Evolutionary conservation across 2,113 vertebrate genomes (phyloP).

Genomic region (Ciconia stormi): DNA sequence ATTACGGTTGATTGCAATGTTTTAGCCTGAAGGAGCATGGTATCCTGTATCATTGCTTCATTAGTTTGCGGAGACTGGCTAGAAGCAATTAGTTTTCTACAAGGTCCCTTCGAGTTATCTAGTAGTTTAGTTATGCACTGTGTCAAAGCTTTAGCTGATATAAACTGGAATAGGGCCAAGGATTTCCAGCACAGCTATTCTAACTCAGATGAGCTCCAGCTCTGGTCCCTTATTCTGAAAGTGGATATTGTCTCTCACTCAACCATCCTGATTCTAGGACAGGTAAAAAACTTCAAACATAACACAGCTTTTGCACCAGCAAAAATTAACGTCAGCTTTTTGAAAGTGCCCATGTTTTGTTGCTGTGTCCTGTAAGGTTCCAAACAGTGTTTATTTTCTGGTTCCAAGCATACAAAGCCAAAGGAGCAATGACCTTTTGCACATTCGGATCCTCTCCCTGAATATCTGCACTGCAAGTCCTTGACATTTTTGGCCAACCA

Average conservation of each 20-base stretch:
- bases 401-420: neutral
- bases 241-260: neutral
- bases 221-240: neutral
- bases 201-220: neutral
- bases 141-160: neutral
- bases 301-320: neutral
- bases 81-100: neutral
- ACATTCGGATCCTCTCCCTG: neutral
- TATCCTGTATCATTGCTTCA: neutral
- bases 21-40: neutral
- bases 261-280: neutral
- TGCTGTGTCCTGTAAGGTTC: neutral
- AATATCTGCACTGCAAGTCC: neutral
- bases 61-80: neutral
- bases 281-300: neutral
- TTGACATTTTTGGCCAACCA: slow-evolving; percentile 20
- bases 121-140: neutral
- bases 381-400: neutral
- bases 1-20: neutral
- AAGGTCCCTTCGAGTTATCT: neutral
- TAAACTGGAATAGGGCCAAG: neutral
- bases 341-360: neutral
- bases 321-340: neutral
- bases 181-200: neutral
- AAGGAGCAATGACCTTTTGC: slow-evolving; percentile 7